Evolutionary conservation across 2,888 invertebrate species (phyloP), one percentile per base, ranked within the genome.

Genomic region (Athetis lepigone): DNA sequence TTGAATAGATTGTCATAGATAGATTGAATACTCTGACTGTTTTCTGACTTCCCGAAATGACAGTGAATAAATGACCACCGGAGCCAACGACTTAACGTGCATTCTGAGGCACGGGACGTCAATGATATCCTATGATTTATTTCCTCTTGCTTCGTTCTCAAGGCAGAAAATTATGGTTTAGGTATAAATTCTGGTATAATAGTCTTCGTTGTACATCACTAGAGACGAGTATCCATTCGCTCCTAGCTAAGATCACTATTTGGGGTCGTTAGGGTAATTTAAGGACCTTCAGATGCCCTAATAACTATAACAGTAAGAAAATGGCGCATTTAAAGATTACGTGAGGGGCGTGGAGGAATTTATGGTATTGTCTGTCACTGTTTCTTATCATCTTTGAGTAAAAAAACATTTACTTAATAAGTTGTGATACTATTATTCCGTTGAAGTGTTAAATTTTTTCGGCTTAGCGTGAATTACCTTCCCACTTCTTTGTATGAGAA

Each of bases 271-370:
- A 16, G 52, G 23, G 59, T 60, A 52, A 46, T 52, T 52, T 60
- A 52, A 46, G 23, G 33, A 42, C 29, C 16, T 60, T 50, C 37
- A 33, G 50, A 58, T 60, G 37, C 27, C 46, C 51, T 51, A 52
- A 52, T 60, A 52, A 60, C 52, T 52, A 60, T 46, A 52, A 52
- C 59, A 59, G 45, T 59, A 19, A 39, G 59, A 46, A 51, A 51
- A 59, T 51, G 19, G 59, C 6, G 45, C 39, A 59, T 59, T 46
- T 51, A 59, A 59, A 39, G 59, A 59, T 59, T 39, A 36, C 36
- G 36, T 45, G 19, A 11, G 7, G 43, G 40, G 18, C 27, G 18
- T 5, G 18, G 19, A 33, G 8, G 7, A 19, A 40, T 40, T 52
- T 40, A 52, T 52, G 40, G 33, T 13, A 33, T 33, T 13, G 13